Evolutionary conservation across 2,113 vertebrate genomes (phyloP).

Genomic region (Amphiprion ocellaris): DNA sequence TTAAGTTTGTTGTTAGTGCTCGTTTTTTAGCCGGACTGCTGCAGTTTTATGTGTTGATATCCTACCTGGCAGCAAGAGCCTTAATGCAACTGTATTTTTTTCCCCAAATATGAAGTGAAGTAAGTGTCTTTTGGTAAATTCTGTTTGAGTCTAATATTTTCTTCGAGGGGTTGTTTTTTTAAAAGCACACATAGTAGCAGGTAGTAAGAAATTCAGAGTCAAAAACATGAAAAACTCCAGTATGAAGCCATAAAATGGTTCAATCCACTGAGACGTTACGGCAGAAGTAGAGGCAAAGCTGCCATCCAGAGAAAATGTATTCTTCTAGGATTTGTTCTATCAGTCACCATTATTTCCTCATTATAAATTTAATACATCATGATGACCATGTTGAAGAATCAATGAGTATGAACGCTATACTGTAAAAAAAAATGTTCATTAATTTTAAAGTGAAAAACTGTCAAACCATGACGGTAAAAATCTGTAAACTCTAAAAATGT

Average conservation of each 20-base stretch:
- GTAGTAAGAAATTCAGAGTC: not conserved
- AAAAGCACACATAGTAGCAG: not conserved
- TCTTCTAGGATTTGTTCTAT: no score
- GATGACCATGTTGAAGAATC: not conserved
- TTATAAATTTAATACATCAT: slow-evolving; percentile 5
- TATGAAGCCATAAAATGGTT: slow-evolving; percentile 8
- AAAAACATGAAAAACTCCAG: not conserved
- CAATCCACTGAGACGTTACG: not conserved
- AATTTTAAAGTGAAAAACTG: no score
- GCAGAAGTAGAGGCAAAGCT: no score
- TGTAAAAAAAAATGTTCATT: no score
- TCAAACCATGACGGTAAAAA: no score
- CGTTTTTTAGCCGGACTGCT: slow-evolving; percentile 2
- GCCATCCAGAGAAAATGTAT: no score
- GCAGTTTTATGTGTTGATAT: not conserved
- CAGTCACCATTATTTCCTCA: not conserved
- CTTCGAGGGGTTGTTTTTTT: not conserved
- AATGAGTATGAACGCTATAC: not conserved
- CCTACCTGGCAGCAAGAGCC: not conserved
- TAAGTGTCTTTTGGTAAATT: slow-evolving; percentile 2
- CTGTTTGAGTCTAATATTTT: not conserved
- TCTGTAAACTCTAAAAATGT: no score
- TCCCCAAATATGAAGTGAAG: not conserved
- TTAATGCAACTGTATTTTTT: not conserved
- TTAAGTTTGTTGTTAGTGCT: slow-evolving; percentile 37